phyloP scores from a whole-genome alignment of 2,797 vertebrate genomes.

The Pteropus rufus region DNA sequence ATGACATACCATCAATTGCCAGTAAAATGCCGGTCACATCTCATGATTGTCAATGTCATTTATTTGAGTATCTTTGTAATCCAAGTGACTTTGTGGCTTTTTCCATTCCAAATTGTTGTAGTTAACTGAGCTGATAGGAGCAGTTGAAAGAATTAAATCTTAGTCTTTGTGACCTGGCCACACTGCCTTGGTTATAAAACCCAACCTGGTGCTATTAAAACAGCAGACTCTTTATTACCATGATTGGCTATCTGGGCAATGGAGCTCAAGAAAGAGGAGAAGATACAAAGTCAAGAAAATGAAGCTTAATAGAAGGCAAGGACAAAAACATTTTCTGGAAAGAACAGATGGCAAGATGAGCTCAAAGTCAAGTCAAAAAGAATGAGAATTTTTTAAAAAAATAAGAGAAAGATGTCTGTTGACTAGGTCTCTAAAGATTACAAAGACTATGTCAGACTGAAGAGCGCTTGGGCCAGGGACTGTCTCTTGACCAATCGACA shows the following conservation, averaged over 20 bases:
- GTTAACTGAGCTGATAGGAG: neutral
- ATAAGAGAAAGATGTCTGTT: neutral
- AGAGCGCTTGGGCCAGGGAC: neutral
- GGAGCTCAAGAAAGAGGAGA: neutral
- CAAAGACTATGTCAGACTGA: neutral
- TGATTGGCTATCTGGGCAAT: neutral
- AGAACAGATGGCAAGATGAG: neutral
- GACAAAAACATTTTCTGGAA: neutral
- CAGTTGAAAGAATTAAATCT: neutral
- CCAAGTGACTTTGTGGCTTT: neutral
- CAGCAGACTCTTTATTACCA: neutral
- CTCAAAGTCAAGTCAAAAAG: neutral
- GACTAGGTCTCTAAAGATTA: neutral
- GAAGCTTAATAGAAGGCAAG: neutral
- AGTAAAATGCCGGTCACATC: neutral
- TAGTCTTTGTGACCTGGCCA: neutral
- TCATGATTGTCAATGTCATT: neutral
- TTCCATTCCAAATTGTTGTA: neutral
- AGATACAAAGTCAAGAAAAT: neutral
- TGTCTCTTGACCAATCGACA: neutral
- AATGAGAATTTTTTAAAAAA: neutral
- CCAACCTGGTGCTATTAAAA: neutral
- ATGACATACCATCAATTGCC: neutral
- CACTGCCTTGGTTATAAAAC: neutral
- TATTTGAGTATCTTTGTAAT: neutral